Conservation (phyloP, 1,140 invertebrate species). For the Oryzaephilus surinamensis region DNA sequence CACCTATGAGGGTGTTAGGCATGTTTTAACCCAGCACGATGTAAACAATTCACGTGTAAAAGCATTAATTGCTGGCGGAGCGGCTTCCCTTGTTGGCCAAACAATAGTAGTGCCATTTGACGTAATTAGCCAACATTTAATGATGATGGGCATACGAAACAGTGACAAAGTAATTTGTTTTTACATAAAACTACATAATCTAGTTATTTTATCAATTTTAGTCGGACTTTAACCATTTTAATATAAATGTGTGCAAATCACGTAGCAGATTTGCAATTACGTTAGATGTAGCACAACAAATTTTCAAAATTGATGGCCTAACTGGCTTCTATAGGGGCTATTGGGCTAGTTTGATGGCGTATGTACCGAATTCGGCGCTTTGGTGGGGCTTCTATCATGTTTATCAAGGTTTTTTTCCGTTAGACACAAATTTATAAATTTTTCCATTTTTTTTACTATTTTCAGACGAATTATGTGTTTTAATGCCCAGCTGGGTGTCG, state of each 20-base stretch:
- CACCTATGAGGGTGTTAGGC: slow-evolving; percentile 86
- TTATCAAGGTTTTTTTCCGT: slow-evolving; percentile 69
- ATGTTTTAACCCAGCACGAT: slow-evolving; percentile 59
- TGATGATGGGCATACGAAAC: slow-evolving; percentile 65
- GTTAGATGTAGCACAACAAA: slow-evolving; percentile 55
- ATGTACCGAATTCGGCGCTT: slow-evolving; percentile 89
- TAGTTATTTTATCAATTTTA: slow-evolving; percentile 12
- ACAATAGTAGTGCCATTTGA: slow-evolving; percentile 95
- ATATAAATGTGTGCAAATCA: slow-evolving; percentile 15
- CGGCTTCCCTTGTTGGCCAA: slow-evolving; percentile 86
- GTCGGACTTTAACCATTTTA: slow-evolving; percentile 24
- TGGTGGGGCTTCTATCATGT: slow-evolving; percentile 96
- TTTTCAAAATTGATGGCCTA: slow-evolving; percentile 69
- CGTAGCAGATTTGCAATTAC: slow-evolving; percentile 50
- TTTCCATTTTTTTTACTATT: slow-evolving; percentile 6
- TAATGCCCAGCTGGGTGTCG: slow-evolving; percentile 66
- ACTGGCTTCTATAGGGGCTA: slow-evolving; percentile 90
- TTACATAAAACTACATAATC: slow-evolving; percentile 1
- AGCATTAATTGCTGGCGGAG: slow-evolving; percentile 71
- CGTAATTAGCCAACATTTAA: slow-evolving; percentile 91
- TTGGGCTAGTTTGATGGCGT: slow-evolving; percentile 79
- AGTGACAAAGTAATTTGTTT: slow-evolving; percentile 21
- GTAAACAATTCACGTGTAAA: slow-evolving; percentile 50
- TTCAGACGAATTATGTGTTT: slow-evolving; percentile 65
- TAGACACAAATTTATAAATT: neutral